Evolutionary conservation across 2,113 vertebrate species (phyloP).

Genomic region (Serilophus lunatus): DNA sequence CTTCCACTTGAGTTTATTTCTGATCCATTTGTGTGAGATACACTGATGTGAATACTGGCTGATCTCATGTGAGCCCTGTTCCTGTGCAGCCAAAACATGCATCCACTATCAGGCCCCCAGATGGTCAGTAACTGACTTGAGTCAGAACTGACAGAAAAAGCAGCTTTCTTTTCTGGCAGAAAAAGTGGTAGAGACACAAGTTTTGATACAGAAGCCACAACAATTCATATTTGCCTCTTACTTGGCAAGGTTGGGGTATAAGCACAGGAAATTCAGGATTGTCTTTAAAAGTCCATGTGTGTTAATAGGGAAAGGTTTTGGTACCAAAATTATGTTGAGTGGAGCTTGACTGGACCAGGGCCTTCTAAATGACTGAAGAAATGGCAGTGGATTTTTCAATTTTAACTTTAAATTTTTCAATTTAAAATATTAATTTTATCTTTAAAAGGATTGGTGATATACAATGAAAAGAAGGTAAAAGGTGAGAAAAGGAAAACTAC

Average conservation of each 20-base stretch:
- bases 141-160: not conserved
- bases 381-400: not conserved
- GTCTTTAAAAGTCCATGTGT: not conserved
- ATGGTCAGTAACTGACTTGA: not conserved
- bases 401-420: not conserved
- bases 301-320: not conserved
- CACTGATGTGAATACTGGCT: not conserved
- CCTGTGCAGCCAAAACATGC: not conserved
- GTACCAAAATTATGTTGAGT: not conserved
- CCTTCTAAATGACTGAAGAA: not conserved
- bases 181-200: not conserved
- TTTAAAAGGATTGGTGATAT: not conserved
- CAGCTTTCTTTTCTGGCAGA: not conserved
- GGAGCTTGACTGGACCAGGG: not conserved
- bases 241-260: not conserved
- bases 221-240: not conserved
- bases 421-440: not conserved
- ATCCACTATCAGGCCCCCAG: not conserved
- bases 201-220: not conserved
- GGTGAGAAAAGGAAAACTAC: not conserved
- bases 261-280: not conserved
- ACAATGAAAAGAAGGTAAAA: not conserved
- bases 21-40: not conserved
- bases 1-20: not conserved
- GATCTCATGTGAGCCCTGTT: not conserved